Base-by-base conservation (phyloP, 2,888 invertebrate species). In the Lasioglossum vierecki region DNA sequence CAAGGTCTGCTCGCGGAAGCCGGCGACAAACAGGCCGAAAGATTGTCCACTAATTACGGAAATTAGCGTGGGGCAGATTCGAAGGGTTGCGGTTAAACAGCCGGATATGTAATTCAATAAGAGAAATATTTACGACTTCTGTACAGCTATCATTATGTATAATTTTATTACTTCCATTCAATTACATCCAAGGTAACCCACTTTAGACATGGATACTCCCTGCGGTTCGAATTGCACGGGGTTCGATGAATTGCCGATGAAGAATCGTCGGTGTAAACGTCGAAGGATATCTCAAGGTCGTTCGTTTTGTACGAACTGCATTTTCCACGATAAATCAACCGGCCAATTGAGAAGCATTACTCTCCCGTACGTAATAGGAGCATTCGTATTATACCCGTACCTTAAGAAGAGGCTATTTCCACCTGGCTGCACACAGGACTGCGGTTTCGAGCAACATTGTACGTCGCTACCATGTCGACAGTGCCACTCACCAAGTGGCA, bases 101-200 rank as follows among this genome's bases (percentile, higher is more conserved):
- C 68, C 68, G 68, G 68, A 70, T 41, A n/a, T 30, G 30, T 30
- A 30, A n/a, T 70, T 70, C 41, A n/a, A 70, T 9, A 15, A 63
- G 5, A n/a, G n/a, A 70, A 41, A 11, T 41, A 70, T n/a, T 70
- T 70, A 70, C 70, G 41, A 70, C 41, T 41, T 22, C 11, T 9
- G 22, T 41, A 13, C n/a, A 41, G 41, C 22, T 11, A n/a, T 41
- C 70, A n/a, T 70, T 70, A 70, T 39, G 13, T 70, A 41, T 70
- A 70, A 70, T 70, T 70, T 70, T 11, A 70, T 41, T 68, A 39
- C 68, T 39, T 70, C n/a, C 70, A 11, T n/a, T 70, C 70, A 70
- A 70, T 70, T 70, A 70, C n/a, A n/a, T 11, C 13, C 70, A 70
- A 70, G 70, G 70, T 70, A 41, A 70, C 70, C 70, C 70, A n/a